Conservation (phyloP, 2,888 invertebrate species). For the Scrobipalpa costella region DNA sequence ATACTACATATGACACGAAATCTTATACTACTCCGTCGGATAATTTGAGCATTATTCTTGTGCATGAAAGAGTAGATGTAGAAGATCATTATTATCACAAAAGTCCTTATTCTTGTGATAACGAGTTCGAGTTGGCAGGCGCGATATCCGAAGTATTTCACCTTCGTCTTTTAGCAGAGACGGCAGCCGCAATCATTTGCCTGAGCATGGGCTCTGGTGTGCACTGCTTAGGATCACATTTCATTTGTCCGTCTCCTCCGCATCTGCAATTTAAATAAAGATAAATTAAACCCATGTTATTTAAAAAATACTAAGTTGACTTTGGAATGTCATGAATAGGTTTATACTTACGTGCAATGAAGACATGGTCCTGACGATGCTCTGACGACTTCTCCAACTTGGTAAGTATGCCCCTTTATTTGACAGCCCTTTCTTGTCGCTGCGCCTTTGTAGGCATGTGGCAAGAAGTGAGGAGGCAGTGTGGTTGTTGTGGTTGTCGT, state of each 20-base stretch:
- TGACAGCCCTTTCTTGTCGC: constrained; percentile 90
- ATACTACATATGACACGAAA: constrained; percentile 78
- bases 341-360: constrained; percentile 89
- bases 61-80: constrained; percentile 74
- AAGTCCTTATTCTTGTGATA: constrained; percentile 64
- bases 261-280: constrained; percentile 82
- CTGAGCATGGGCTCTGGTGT: constrained; percentile 94
- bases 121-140: constrained; percentile 50
- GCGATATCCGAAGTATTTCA: constrained; percentile 69
- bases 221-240: constrained; percentile 95
- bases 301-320: not conserved
- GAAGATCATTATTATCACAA: constrained; percentile 60
- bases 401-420: constrained; percentile 91
- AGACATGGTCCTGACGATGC: constrained; percentile 96
- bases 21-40: constrained; percentile 76
- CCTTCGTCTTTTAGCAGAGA: constrained; percentile 87
- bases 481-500: constrained; percentile 93
- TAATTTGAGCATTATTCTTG: constrained; percentile 79
- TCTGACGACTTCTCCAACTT: constrained; percentile 91
- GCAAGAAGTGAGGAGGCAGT: constrained; percentile 90
- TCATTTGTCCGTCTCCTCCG: constrained; percentile 95
- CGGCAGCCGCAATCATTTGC: constrained; percentile 93
- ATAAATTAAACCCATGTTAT: not conserved
- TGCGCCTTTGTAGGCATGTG: constrained; percentile 89
- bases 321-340: not conserved